A percentile compares a stretch with the other conserved stretches of the same genome.
These are phyloP conservation scores for Danaus chrysippus DNA, from an alignment of 2,888 invertebrate species.

Conservation along the genomic window DNA sequence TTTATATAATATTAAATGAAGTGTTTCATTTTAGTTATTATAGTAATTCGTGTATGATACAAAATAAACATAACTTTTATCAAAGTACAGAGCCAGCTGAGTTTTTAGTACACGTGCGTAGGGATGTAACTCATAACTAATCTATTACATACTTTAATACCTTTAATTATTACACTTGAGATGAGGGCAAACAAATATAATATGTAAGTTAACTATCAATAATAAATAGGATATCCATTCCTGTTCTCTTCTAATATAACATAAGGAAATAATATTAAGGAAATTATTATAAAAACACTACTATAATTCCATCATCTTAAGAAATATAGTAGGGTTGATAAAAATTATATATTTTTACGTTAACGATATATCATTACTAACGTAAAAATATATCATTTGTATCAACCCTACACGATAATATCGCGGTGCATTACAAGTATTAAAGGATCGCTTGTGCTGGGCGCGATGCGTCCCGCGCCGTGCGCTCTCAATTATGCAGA, in stretches of 20 bases:
- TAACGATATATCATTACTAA: too few relatives aligned
- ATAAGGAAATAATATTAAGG: too few relatives aligned
- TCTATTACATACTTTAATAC: background rate
- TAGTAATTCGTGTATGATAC: conserved; percentile 10
- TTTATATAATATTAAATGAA: background rate
- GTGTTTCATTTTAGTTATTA: background rate
- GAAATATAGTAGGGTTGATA: too few relatives aligned
- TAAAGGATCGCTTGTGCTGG: conserved; percentile 26
- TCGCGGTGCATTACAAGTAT: conserved; percentile 29
- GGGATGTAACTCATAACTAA: conserved; percentile 4
- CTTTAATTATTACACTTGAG: background rate
- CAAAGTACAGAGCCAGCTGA: conserved; percentile 14
- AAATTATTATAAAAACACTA: too few relatives aligned
- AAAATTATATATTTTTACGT: too few relatives aligned
- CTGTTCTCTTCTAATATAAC: too few relatives aligned
- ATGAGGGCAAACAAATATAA: background rate
- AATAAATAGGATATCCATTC: too few relatives aligned
- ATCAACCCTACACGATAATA: conserved; percentile 17
- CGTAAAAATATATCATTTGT: background rate
- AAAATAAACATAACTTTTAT: conserved; percentile 20
- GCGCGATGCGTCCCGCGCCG: conserved; percentile 15
- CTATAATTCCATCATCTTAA: too few relatives aligned
- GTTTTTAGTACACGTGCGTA: conserved; percentile 14
- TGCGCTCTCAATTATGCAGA: conserved; percentile 29
- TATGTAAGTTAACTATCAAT: background rate